Base-by-base conservation (phyloP, 2,888 invertebrate species). In the Autographa gamma region DNA sequence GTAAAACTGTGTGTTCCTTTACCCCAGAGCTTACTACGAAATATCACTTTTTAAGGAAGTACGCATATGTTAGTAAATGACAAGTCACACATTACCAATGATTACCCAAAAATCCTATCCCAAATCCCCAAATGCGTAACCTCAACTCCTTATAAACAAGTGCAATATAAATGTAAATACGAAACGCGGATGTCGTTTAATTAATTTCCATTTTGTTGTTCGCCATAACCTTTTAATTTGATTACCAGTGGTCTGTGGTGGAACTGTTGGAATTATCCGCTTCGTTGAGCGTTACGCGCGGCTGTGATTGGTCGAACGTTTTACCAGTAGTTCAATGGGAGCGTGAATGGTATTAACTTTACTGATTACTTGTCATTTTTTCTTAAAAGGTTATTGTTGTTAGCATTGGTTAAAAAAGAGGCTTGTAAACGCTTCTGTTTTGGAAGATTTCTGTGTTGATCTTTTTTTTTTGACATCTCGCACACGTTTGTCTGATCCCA, bases 151-250 rank as follows among this genome's bases (percentile, higher is more conserved):
- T 32, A 18, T 32, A 58, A 76, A 73, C 61, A 18, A 32, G 19
- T 38, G 48, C 73, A 66, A 61, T 69, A 54, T 66, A 75, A 72
- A 72, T 74, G 59, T 69, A 59, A 71, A 65, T 67, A 73, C 61
- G 65, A 60, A 66, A 73, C 16, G 34, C 41, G 62, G 52, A 69
- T 68, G 43, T 74, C 43, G 54, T 78, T 74, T 58, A 82, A 74
- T 74, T 70, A 75, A 74, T 74, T 66, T 59, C 19, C 63, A 62
- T 77, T 81, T 74, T 74, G 56, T 81, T 70, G 73, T 72, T 52
- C 61, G 41, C 73, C 56, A 76, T 79, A 75, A 77, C 74, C 62
- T 82, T 81, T 85, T 85, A 78, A 85, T 85, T 85, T 82, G 79
- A 85, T 85, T 82, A 81, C 76, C 71, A 68, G 69, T 34, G 79